phyloP scores from a whole-genome alignment of 2,113 vertebrate genomes.

The Grammomys surdaster region DNA sequence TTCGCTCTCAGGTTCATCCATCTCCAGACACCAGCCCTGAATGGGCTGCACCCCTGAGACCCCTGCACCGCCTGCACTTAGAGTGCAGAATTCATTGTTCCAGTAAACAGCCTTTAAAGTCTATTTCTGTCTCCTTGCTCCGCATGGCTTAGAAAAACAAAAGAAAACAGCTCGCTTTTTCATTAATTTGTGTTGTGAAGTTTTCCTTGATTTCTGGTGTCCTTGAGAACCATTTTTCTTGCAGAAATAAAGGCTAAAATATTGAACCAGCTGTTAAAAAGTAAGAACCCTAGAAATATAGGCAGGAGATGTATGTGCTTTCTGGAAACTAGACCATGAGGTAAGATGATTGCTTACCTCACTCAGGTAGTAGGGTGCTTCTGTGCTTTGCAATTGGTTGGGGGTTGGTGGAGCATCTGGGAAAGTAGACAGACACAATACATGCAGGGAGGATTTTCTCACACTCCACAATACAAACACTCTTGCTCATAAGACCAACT shows the following conservation, averaged over 20 bases:
- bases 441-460: background rate
- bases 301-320: background rate
- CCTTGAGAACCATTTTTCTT: background rate
- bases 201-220: background rate
- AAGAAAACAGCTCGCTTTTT: slow-evolving; percentile 24
- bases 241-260: background rate
- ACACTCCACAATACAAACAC: background rate
- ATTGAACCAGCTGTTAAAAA: background rate
- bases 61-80: background rate
- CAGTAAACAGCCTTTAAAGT: background rate
- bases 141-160: background rate
- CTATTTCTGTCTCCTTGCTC: background rate
- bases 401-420: background rate
- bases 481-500: background rate
- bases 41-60: background rate
- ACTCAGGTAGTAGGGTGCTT: background rate
- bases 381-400: background rate
- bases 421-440: background rate
- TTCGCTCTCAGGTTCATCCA: too few relatives aligned
- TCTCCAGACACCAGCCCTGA: rapidly evolving
- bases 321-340: background rate
- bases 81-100: background rate
- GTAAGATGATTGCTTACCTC: background rate
- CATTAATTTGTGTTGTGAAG: background rate
- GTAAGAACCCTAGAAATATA: slow-evolving; percentile 13